These are phyloP conservation scores for Carlito syrichta DNA, from an alignment of 2,113 vertebrate species.

Conservation along the genomic window DNA sequence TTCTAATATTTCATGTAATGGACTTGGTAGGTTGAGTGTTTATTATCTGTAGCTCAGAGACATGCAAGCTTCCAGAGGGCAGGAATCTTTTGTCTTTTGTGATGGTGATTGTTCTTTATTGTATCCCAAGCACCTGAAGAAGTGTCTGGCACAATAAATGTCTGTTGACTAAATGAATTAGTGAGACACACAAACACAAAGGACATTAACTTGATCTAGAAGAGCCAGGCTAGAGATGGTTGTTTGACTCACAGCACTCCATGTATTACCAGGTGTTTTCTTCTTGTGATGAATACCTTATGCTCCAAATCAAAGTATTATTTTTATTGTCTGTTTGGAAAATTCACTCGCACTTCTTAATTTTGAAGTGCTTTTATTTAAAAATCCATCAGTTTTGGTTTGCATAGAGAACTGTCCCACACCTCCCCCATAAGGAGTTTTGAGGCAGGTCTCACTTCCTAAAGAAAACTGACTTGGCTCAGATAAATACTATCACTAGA, in stretches of 20 bases:
- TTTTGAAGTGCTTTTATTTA: slow-evolving; percentile 22
- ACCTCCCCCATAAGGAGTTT: background rate
- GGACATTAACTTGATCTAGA: background rate
- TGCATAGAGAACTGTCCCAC: background rate
- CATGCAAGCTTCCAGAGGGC: background rate
- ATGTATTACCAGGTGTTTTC: background rate
- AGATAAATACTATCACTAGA: background rate
- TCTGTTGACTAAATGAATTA: background rate
- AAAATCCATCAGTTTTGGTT: background rate
- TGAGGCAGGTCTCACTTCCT: background rate
- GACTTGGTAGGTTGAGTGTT: background rate
- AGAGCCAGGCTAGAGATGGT: background rate
- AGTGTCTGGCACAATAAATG: background rate
- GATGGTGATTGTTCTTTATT: background rate
- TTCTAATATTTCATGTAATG: background rate
- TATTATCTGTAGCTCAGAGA: background rate
- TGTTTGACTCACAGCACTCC: background rate
- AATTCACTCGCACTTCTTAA: background rate
- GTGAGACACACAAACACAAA: background rate
- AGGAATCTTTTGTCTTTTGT: background rate
- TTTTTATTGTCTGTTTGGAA: background rate
- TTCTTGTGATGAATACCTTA: background rate
- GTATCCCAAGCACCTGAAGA: background rate
- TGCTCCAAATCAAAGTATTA: background rate
- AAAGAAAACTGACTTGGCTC: slow-evolving; percentile 15